Evolutionary conservation across 2,888 invertebrate species (phyloP), one percentile per base, ranked within the genome.

Genomic region (Kryphioiulus occultus): DNA sequence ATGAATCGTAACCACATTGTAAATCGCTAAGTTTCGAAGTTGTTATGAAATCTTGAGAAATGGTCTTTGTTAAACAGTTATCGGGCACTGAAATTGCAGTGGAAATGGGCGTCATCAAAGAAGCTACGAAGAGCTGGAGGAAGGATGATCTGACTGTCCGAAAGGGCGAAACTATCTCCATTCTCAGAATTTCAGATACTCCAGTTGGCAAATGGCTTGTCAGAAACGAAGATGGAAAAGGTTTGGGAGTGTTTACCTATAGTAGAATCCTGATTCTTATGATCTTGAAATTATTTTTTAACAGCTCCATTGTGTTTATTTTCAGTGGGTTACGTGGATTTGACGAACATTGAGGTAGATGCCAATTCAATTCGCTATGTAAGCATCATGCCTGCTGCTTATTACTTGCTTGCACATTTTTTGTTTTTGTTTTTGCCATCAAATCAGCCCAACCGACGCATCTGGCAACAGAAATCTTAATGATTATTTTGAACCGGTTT

Each of bases 351-450:
- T 42, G 87, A 88, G 42, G 87, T 88, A 26, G 68, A 88, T 83
- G 87, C 88, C 39, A 82, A 87, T 32, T 78, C 86, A 19, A 83
- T 88, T 26, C 47, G 85, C 89, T 89, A 89, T 88, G 90, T 90
- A 90, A 89, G 90, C 88, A 85, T 35, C 35, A 84, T 39, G 26
- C 59, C 42, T 42, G 39, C 35, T 84, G 84, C 42, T 84, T 35
- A 32, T 83, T 42, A 35, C 84, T 39, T 39, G 84, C 84, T 84
- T 42, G 42, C 42, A 84, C 30, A 30, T 19, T 78, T 47, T 47
- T 35, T 85, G 4, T 85, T 39, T 35, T 85, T 85, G 2, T 85
- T 85, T 85, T 85, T 35, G n/a, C 85, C n/a, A n/a, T 22, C 85
- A 2, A 30, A n/a, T 44, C 22, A 39, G 53, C 53, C 12, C 42